Conservation (phyloP, 1,140 invertebrate genomes). For the Adoxophyes honmai region DNA sequence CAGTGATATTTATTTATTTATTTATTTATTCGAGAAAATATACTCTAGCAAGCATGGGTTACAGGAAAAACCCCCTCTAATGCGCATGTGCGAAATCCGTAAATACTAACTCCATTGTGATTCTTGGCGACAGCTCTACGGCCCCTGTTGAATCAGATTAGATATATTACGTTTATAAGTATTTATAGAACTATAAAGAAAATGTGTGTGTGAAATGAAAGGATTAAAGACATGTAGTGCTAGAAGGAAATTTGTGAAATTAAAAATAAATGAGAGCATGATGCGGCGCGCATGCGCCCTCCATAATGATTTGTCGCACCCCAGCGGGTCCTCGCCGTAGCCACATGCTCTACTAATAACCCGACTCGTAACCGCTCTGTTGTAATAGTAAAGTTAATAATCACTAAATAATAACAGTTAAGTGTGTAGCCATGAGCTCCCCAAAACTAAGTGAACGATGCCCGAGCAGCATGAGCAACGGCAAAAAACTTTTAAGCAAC, state of each 20-base stretch:
- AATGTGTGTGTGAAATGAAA: no score
- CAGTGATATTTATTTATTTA: no score
- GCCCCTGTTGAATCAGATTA: no score
- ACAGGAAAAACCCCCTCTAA: background rate
- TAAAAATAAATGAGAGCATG: background rate
- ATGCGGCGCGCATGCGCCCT: slow-evolving; percentile 25
- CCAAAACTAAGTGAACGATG: slow-evolving; percentile 64
- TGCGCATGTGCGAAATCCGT: slow-evolving; percentile 25
- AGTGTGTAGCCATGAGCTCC: slow-evolving; percentile 46
- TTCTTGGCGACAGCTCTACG: no score
- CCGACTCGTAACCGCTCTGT: background rate
- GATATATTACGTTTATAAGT: no score
- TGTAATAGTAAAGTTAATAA: no score
- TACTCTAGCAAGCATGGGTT: no score
- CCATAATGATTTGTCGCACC: slow-evolving; percentile 29
- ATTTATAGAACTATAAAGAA: no score
- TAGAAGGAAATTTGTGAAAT: background rate
- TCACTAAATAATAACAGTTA: background rate
- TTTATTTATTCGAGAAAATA: no score
- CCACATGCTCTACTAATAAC: background rate
- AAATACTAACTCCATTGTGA: no score
- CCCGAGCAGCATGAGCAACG: slow-evolving; percentile 56
- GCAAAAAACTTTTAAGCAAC: slow-evolving; percentile 53
- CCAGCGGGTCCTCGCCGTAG: background rate
- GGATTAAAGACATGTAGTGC: background rate